Evolutionary conservation across 2,888 invertebrate species (phyloP), one percentile per base, ranked within the genome.

Genomic region (Trissoscelio sp.): DNA sequence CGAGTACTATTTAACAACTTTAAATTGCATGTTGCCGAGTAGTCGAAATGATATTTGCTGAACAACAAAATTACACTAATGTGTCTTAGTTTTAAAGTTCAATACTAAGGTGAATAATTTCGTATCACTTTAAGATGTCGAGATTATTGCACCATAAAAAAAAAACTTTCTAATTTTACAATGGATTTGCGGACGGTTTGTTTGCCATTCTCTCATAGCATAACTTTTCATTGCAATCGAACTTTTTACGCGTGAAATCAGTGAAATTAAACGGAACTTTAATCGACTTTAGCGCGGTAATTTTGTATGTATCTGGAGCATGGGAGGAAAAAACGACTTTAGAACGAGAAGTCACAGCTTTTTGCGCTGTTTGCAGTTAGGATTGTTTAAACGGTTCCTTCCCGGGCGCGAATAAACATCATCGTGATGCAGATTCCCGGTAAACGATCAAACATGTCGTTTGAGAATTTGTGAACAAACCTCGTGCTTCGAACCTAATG

Each of bases 361-460:
- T 73, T 60, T 73, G 53, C 53, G 37, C 31, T 24, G 55, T 79
- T 79, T 69, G 62, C 73, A 60, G 66, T 51, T 53, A 67, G 53
- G 37, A 34, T 79, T 79, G 73, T 73, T 73, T 69, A 73, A 73
- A 69, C 14, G 53, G 60, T 67, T 53, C 67, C 72, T 79, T 67
- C 48, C 67, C 14, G 53, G 46, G 42, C 16, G 67, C 24, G 66
- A 67, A 72, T 79, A 79, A 79, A 79, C 79, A 72, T 66, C 51
- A 58, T 66, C 39, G 48, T 31, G 44, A 72, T 57, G 78, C 51
- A 51, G 72, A 70, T 72, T 79, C n/a, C 58, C 20, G n/a, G 24
- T 42, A 51, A 72, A 79, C 60, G 64, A 58, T 79, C 44, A 37
- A 51, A 72, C 58, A 51, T 39, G 20, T 37, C 55, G 66, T 72